phyloP scores from a whole-genome alignment of 1,140 invertebrate species.

The Apis mellifera region DNA sequence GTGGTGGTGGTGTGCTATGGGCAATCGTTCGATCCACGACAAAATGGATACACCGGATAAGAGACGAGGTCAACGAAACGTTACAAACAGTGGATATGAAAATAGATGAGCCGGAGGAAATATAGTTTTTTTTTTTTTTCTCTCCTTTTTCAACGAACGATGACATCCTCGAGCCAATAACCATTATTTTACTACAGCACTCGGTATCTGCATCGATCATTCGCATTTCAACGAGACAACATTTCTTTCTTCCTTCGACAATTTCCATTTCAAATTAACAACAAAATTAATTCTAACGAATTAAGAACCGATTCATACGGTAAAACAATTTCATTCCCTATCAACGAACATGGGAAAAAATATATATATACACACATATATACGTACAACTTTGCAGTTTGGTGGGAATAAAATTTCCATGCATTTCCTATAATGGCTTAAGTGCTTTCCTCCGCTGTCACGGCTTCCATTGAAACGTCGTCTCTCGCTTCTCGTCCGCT shows the following conservation, averaged over 20 bases:
- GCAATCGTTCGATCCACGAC: slow-evolving; percentile 22
- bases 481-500: not conserved
- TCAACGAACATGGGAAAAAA: not conserved
- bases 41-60: slow-evolving; percentile 20
- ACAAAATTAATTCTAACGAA: too few relatives aligned
- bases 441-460: slow-evolving; percentile 9
- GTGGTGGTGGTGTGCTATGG: slow-evolving; percentile 6
- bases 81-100: not conserved
- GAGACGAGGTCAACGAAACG: too few relatives aligned
- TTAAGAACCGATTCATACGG: too few relatives aligned
- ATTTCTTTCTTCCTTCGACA: not conserved
- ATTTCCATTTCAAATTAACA: not conserved
- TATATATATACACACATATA: too few relatives aligned
- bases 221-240: not conserved
- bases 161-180: slow-evolving; percentile 11
- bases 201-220: not conserved
- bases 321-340: too few relatives aligned
- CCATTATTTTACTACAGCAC: slow-evolving; percentile 49
- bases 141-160: slow-evolving; percentile 25
- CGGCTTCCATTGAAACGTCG: slow-evolving; percentile 1
- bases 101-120: slow-evolving; percentile 45
- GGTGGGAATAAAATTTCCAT: not conserved
- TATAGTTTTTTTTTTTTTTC: slow-evolving; percentile 38
- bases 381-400: not conserved
- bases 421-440: slow-evolving; percentile 1